phyloP scores from a whole-genome alignment of 1,140 invertebrate genomes.

The Drosophila neocordata region DNA sequence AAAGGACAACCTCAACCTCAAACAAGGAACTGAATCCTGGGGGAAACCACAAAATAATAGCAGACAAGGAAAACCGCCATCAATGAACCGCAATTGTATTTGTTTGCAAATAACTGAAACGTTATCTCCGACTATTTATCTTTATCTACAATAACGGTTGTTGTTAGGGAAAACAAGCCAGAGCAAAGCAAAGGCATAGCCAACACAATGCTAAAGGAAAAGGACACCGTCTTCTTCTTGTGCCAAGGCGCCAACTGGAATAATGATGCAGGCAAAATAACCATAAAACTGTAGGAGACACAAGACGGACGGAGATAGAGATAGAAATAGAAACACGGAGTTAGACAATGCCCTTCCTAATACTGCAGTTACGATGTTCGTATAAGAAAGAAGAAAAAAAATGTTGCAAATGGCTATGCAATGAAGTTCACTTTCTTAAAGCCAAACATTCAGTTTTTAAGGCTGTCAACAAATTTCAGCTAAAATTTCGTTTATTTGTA shows the following conservation, averaged over 20 bases:
- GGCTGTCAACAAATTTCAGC: not conserved
- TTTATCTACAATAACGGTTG: constrained; percentile 72
- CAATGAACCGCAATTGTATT: constrained; percentile 81
- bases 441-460: not conserved
- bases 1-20: not conserved
- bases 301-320: constrained; percentile 20
- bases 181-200: constrained; percentile 4
- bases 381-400: not conserved
- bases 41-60: constrained; percentile 58
- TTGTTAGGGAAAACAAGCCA: constrained; percentile 12
- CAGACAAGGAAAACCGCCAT: constrained; percentile 65
- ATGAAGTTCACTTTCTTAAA: constrained; percentile 10
- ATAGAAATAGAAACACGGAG: not conserved
- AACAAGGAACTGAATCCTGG: not conserved
- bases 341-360: not conserved
- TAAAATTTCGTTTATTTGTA: constrained; percentile 5
- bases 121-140: constrained; percentile 80
- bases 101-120: constrained; percentile 79
- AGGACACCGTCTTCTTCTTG: constrained; percentile 41
- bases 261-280: constrained; percentile 78
- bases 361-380: constrained; percentile 11
- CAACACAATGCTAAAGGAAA: constrained; percentile 65
- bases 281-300: constrained; percentile 53
- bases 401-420: constrained; percentile 24
- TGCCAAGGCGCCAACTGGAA: constrained; percentile 76